Evolutionary conservation across 2,888 invertebrate species (phyloP).

Genomic region (Cataglyphis altisquamis): DNA sequence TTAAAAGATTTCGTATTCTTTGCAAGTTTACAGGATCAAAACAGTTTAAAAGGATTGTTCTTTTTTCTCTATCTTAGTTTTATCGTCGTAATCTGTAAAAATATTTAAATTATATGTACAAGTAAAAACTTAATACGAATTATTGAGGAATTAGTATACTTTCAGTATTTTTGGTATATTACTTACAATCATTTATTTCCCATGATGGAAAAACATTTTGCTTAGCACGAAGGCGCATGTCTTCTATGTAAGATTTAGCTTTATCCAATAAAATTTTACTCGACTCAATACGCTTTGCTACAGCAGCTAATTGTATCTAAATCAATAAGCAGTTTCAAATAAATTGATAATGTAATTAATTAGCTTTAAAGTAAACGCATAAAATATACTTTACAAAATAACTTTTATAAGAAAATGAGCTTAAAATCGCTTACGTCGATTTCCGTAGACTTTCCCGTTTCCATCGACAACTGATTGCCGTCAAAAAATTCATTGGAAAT

Average conservation of each 20-base stretch:
- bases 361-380: background rate
- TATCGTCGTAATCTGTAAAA: background rate
- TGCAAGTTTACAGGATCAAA: background rate
- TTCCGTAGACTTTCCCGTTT: conserved; percentile 66
- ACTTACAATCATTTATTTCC: background rate
- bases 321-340: conserved; percentile 9
- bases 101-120: background rate
- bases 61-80: background rate
- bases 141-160: background rate
- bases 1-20: background rate
- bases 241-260: conserved; percentile 86
- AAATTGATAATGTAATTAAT: background rate
- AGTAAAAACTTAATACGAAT: background rate
- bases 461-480: conserved; percentile 33
- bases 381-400: background rate
- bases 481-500: conserved; percentile 60
- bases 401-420: background rate
- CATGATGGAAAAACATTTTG: conserved; percentile 74
- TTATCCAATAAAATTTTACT: conserved; percentile 86
- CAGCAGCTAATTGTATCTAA: conserved; percentile 85
- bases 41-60: background rate
- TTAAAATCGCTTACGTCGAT: conserved; percentile 72
- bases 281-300: conserved; percentile 86
- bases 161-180: background rate
- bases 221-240: conserved; percentile 87